phyloP scores from a whole-genome alignment of 2,888 invertebrate genomes.

The Agrochola lota region DNA sequence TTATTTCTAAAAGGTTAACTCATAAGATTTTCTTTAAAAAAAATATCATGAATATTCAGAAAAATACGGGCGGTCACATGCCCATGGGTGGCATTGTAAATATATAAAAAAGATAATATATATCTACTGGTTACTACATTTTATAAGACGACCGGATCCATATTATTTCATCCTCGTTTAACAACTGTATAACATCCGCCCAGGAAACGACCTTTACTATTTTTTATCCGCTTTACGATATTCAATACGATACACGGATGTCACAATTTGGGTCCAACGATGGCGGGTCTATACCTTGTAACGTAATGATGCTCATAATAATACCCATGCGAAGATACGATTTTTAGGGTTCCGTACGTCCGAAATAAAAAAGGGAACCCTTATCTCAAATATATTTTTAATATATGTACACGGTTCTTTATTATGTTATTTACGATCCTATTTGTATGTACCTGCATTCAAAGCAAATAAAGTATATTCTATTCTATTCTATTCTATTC shows the following conservation, averaged over 20 bases:
- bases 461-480: too few relatives aligned
- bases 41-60: too few relatives aligned
- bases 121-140: not conserved
- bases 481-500: too few relatives aligned
- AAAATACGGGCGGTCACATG: too few relatives aligned
- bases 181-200: slow-evolving; percentile 33
- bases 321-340: slow-evolving; percentile 8
- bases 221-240: slow-evolving; percentile 43
- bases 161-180: slow-evolving; percentile 27
- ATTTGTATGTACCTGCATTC: too few relatives aligned
- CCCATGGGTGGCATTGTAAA: too few relatives aligned
- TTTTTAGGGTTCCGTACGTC: not conserved
- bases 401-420: too few relatives aligned
- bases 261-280: slow-evolving; percentile 46
- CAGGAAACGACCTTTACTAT: slow-evolving; percentile 43
- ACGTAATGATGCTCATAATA: slow-evolving; percentile 41
- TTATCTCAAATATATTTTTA: too few relatives aligned
- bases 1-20: too few relatives aligned
- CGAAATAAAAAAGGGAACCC: too few relatives aligned
- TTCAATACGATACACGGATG: slow-evolving; percentile 53
- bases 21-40: too few relatives aligned
- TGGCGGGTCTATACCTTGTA: slow-evolving; percentile 30
- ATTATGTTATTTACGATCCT: too few relatives aligned
- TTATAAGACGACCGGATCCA: not conserved
- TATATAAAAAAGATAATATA: not conserved